Evolutionary conservation across 2,888 invertebrate genomes (phyloP), one percentile per base, ranked within the genome.

Genomic region (Petrophora chlorosata): DNA sequence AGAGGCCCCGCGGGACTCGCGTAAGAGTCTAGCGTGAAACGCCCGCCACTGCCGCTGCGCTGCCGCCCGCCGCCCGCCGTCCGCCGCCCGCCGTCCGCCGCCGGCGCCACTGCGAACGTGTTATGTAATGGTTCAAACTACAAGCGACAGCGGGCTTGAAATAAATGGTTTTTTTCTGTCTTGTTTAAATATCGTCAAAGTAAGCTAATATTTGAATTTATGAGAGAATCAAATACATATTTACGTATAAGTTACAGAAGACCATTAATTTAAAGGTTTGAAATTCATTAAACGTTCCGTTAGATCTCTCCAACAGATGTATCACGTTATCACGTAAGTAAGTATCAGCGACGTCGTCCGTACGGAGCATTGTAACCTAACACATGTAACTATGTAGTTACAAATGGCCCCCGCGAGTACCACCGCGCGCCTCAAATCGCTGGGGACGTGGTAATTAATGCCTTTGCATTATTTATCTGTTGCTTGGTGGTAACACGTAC

Each of bases 11-110:
- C 46, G 83, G 80, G 84, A 76, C 64, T 58, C 73, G 71, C 76
- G 79, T 81, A 82, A 82, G 82, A 74, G 71, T 69, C 81, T 77
- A 79, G 81, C 75, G 74, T 72, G 73, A 77, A 79, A 76, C 78
- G 81, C 50, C 67, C 29, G 16, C 70, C 60, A 15, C 67, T n/a
- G n/a, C n/a, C n/a, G n/a, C n/a, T n/a, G n/a, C n/a, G n/a, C n/a
- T n/a, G n/a, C n/a, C n/a, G n/a, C n/a, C n/a, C n/a, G n/a, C n/a
- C n/a, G n/a, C n/a, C n/a, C n/a, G n/a, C n/a, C n/a, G n/a, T n/a
- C n/a, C n/a, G n/a, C n/a, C n/a, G n/a, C n/a, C n/a, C n/a, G n/a
- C n/a, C n/a, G n/a, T n/a, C n/a, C 67, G 61, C 65, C 25, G 34
- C 47, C 36, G n/a, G 76, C 65, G 77, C 65, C 25, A 26, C 48